These are phyloP conservation scores for Aviceda subcristata DNA, from an alignment of 2,113 vertebrate genomes.

Conservation along the genomic window DNA sequence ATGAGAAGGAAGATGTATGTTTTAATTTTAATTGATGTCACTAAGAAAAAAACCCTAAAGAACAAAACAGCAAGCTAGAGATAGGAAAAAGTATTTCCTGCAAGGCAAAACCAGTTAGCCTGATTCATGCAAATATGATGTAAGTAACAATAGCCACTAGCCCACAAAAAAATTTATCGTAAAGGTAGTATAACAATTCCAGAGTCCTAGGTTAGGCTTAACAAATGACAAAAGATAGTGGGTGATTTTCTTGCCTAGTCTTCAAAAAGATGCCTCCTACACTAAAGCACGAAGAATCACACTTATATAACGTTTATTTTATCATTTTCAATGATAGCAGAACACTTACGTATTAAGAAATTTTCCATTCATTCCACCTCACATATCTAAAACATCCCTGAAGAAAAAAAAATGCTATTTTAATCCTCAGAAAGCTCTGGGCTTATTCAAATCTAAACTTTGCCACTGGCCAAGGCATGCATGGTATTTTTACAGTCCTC, in stretches of 20 bases:
- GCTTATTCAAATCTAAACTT: neutral
- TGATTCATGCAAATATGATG: neutral
- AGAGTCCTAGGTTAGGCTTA: neutral
- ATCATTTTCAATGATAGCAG: neutral
- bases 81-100: neutral
- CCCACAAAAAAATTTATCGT: neutral
- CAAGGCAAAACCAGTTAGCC: neutral
- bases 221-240: neutral
- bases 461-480: neutral
- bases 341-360: neutral
- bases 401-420: neutral
- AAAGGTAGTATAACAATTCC: neutral
- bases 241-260: neutral
- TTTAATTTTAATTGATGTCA: neutral
- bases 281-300: neutral
- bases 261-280: constrained; percentile 11
- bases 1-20: neutral
- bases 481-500: neutral
- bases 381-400: neutral
- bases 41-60: neutral
- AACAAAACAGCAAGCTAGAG: neutral
- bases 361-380: neutral
- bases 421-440: neutral
- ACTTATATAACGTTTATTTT: neutral
- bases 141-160: neutral